Conservation (phyloP, 2,113 vertebrate genomes). For the Camarhynchus parvulus region DNA sequence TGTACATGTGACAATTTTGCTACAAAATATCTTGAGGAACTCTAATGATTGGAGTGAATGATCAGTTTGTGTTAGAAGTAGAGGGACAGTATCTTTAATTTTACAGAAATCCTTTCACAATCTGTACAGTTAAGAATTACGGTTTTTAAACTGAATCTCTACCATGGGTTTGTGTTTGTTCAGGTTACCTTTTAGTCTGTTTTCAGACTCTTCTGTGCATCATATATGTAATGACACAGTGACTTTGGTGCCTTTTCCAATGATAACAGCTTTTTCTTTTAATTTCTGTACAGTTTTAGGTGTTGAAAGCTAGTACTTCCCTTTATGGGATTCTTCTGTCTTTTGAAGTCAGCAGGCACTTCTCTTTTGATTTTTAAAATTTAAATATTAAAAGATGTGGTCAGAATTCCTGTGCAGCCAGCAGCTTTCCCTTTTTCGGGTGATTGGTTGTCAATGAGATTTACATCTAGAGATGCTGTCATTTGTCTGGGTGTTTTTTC, state of each 20-base stretch:
- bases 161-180: background rate
- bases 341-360: background rate
- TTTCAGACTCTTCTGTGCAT: background rate
- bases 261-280: background rate
- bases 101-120: background rate
- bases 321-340: background rate
- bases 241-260: background rate
- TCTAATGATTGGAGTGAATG: background rate
- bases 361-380: background rate
- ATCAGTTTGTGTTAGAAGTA: background rate
- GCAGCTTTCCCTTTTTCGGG: background rate
- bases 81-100: background rate
- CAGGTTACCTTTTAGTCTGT: background rate
- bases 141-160: background rate
- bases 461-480: background rate
- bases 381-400: background rate
- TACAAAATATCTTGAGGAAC: background rate
- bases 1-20: accelerated
- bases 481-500: background rate
- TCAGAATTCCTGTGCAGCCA: background rate
- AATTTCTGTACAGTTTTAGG: background rate
- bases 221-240: background rate
- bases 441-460: background rate
- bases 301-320: background rate
- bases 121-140: background rate